Evolutionary conservation across 2,797 vertebrate genomes (phyloP), one percentile per base, ranked within the genome.

Genomic region (Melanogrammus aeglefinus): DNA sequence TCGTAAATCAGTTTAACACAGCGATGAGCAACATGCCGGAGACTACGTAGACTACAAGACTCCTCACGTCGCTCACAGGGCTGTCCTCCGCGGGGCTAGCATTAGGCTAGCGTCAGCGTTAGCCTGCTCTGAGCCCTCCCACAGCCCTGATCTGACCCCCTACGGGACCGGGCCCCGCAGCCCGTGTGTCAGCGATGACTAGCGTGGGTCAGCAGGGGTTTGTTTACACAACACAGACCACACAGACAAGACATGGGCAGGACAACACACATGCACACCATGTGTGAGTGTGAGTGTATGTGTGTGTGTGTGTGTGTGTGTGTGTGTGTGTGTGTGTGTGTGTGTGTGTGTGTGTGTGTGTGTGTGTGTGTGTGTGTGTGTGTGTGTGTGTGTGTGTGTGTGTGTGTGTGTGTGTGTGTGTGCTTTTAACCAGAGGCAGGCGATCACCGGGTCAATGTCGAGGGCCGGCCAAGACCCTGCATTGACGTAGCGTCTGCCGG

Each of bases 201-300:
- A 77, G 87, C 31, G 76, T 76, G 89, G 90, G 89, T 92, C 91
- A 91, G 87, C 69, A 77, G n/a, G 83, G 88, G 82, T 85, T 88
- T 92, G 91, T 94, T 93, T 92, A 91, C 88, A 91, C 88, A 84
- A 88, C 85, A 84, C 76, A 88, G 92, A 92, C 88, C 90, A 91
- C 90, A 92, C 92, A 92, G 91, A 92, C 91, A 90, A 91, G 90
- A 91, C 91, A 86, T 79, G 70, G 87, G 80, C 84, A 86, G 81
- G 89, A 82, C 86, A 82, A 84, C 92, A 92, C 86, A 81, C 92
- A 91, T 75, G 29, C 31, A 87, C 73, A 2, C 91, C 92, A 92
- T 90, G 89, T 93, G 91, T 90, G 91, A 89, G 44, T 51, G 13
- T 51, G 44, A 18, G 47, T n/a, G 51, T 57, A 21, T 57, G 51